These are phyloP conservation scores for Mustelus asterias DNA, from an alignment of 2,113 vertebrate genomes.

Conservation along the genomic window DNA sequence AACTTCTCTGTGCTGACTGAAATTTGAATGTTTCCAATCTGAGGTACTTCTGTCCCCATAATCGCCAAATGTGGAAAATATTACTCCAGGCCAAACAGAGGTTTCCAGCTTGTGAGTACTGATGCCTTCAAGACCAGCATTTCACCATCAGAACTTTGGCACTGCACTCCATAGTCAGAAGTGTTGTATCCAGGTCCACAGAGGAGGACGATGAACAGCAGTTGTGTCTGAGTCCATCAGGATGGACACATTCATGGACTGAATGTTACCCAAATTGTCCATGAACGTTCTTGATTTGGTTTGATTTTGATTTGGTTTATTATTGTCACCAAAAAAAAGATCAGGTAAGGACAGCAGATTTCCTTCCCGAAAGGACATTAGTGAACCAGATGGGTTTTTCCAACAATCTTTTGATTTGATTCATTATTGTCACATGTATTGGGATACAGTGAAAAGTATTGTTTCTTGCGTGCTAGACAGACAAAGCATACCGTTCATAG, in stretches of 20 bases:
- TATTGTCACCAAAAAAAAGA: too few species aligned
- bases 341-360: too few species aligned
- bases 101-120: neutral
- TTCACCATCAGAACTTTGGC: constrained; percentile 45
- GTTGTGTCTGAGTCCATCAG: constrained; percentile 56
- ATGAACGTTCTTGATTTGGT: neutral
- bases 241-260: constrained; percentile 69
- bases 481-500: too few species aligned
- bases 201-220: constrained; percentile 73
- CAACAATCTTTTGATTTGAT: too few species aligned
- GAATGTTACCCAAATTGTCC: neutral
- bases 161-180: constrained; percentile 72
- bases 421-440: too few species aligned
- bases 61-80: constrained; percentile 87
- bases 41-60: constrained; percentile 74
- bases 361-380: too few species aligned
- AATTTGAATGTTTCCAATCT: constrained; percentile 55
- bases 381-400: too few species aligned
- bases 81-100: constrained; percentile 75
- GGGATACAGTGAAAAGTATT: too few species aligned
- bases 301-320: too few species aligned
- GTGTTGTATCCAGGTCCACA: constrained; percentile 83
- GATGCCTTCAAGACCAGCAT: neutral
- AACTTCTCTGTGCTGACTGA: neutral
- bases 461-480: too few species aligned